Conservation (phyloP, 2,888 invertebrate species). For the Andrena camellia region DNA sequence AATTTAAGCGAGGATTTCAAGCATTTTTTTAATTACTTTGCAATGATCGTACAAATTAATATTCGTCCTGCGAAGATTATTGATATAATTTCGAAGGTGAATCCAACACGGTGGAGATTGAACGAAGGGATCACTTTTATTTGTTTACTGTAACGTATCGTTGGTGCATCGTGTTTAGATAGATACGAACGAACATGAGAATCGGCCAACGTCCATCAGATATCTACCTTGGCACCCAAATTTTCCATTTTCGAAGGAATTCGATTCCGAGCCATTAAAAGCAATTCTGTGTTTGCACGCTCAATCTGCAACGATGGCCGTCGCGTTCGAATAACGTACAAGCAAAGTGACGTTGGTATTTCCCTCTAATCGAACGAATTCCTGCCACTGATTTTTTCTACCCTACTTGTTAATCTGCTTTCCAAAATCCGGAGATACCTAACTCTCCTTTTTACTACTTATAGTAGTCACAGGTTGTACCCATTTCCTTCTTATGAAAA, state of each 20-base stretch:
- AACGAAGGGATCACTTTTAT: background rate
- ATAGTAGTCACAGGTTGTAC: no score
- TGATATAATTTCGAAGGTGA: background rate
- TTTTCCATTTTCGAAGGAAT: slow-evolving; percentile 45
- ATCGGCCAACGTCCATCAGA: slow-evolving; percentile 1
- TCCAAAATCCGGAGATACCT: background rate
- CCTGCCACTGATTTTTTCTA: slow-evolving; percentile 19
- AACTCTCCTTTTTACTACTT: background rate
- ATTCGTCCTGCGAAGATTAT: no score
- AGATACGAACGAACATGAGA: background rate
- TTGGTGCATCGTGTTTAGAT: background rate
- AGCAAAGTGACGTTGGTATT: slow-evolving; percentile 16
- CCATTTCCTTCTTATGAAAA: no score
- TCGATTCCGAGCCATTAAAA: slow-evolving; percentile 55
- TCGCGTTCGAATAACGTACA: slow-evolving; percentile 29
- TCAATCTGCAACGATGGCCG: slow-evolving; percentile 31
- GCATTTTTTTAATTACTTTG: background rate
- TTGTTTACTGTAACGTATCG: background rate
- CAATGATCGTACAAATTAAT: no score
- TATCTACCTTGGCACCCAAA: slow-evolving; percentile 2
- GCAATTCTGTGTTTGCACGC: slow-evolving; percentile 55
- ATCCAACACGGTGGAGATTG: background rate
- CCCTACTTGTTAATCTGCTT: background rate
- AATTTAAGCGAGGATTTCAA: background rate
- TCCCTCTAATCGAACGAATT: slow-evolving; percentile 41